phyloP scores from a whole-genome alignment of 2,888 invertebrate species.

The Dendrolimus houi region DNA sequence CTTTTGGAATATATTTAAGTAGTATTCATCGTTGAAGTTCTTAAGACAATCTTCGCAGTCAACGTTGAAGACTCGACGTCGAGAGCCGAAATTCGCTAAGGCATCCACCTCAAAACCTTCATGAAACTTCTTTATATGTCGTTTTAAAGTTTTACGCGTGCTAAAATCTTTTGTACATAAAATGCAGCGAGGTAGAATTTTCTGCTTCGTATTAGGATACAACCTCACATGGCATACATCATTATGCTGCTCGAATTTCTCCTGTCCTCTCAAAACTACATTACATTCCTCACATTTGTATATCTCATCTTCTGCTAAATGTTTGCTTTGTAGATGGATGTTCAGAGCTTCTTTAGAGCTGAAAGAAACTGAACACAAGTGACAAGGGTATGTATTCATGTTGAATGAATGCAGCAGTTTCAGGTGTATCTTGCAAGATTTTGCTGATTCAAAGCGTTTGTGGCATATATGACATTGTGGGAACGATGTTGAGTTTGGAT shows the following conservation, averaged over 20 bases:
- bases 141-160: slow-evolving; percentile 48
- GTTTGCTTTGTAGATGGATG: slow-evolving; percentile 45
- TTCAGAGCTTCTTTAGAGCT: slow-evolving; percentile 38
- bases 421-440: slow-evolving; percentile 58
- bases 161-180: slow-evolving; percentile 61
- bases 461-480: slow-evolving; percentile 59
- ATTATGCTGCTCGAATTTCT: slow-evolving; percentile 48
- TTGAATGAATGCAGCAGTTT: slow-evolving; percentile 54
- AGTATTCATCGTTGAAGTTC: slow-evolving; percentile 37
- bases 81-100: slow-evolving; percentile 36
- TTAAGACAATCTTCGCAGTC: slow-evolving; percentile 51
- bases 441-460: slow-evolving; percentile 57
- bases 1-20: slow-evolving; percentile 29
- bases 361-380: slow-evolving; percentile 51
- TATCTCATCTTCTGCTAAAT: slow-evolving; percentile 48
- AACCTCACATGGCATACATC: slow-evolving; percentile 28
- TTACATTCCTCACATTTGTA: slow-evolving; percentile 60
- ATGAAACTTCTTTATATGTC: slow-evolving; percentile 59
- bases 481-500: slow-evolving; percentile 44
- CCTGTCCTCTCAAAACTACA: slow-evolving; percentile 47
- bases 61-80: slow-evolving; percentile 24
- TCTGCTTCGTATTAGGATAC: slow-evolving; percentile 24
- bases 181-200: slow-evolving; percentile 41
- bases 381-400: slow-evolving; percentile 53
- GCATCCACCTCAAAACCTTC: slow-evolving; percentile 47